phyloP scores from a whole-genome alignment of 2,113 vertebrate species.

The Malurus elegans region DNA sequence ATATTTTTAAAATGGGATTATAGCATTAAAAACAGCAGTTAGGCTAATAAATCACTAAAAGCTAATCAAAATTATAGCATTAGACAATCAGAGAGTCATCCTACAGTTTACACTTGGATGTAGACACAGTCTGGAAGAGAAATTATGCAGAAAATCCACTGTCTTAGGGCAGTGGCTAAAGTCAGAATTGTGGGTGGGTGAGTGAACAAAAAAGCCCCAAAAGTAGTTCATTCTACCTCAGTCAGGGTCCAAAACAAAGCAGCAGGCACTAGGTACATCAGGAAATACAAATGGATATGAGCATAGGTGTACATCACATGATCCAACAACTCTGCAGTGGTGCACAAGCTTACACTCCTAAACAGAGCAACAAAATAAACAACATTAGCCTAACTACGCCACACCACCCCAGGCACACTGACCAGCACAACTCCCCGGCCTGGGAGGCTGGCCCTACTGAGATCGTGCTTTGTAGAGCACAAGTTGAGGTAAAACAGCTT shows the following conservation, averaged over 20 bases:
- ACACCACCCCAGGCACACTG: accelerated
- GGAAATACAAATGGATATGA: not conserved
- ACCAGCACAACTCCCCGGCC: not conserved
- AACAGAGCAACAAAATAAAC: not conserved
- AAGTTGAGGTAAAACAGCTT: not conserved
- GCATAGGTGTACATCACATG: accelerated
- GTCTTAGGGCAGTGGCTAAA: not conserved
- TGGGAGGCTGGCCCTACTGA: not conserved
- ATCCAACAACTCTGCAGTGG: not conserved
- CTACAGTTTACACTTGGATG: not conserved
- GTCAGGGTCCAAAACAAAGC: not conserved
- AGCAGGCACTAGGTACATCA: not conserved
- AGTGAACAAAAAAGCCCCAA: not conserved
- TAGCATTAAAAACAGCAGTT: not conserved
- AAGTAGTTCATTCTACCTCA: not conserved
- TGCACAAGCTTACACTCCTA: not conserved
- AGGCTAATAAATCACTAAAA: not conserved
- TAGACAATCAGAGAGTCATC: not conserved
- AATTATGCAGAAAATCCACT: not conserved
- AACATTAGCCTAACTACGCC: not conserved
- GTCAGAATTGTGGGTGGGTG: not conserved
- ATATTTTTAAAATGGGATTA: not conserved
- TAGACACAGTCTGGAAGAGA: not conserved
- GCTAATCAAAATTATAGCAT: not conserved
- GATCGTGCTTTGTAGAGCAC: not conserved